Conservation (phyloP, 2,888 invertebrate species). For the Crematogaster levior region DNA sequence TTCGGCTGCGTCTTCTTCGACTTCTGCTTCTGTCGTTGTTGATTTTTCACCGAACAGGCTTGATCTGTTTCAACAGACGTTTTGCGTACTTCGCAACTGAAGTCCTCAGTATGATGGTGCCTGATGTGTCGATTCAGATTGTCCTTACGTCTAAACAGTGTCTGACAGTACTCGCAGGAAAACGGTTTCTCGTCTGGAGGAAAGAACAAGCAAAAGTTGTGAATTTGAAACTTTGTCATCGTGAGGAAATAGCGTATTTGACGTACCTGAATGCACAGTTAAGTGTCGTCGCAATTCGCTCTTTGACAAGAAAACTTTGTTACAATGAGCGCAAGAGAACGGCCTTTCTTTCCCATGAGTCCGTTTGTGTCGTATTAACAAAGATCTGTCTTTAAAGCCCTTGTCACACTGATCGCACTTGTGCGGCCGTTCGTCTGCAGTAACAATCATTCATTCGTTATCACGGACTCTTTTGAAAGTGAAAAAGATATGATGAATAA, state of each 20-base stretch:
- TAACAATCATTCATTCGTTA: not conserved
- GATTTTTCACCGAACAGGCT: conserved; percentile 51
- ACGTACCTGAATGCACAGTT: conserved; percentile 83
- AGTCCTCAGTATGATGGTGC: conserved; percentile 89
- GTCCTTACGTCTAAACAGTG: conserved; percentile 91
- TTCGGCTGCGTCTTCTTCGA: conserved; percentile 67
- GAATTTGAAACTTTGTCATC: not conserved
- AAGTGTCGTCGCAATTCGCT: conserved; percentile 85
- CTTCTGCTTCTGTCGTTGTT: conserved; percentile 69
- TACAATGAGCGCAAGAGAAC: conserved; percentile 84
- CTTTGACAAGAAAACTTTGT: conserved; percentile 83
- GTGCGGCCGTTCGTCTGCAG: conserved; percentile 82
- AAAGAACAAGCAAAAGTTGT: conserved; percentile 32
- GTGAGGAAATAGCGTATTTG: not conserved
- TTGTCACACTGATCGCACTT: conserved; percentile 83
- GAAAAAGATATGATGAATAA: not conserved
- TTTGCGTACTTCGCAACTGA: conserved; percentile 55
- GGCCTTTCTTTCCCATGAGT: conserved; percentile 85
- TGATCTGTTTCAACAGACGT: conserved; percentile 1
- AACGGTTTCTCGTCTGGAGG: conserved; percentile 89
- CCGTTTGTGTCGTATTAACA: conserved; percentile 83
- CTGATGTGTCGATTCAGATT: conserved; percentile 92
- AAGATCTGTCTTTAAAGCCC: conserved; percentile 82
- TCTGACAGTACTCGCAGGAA: conserved; percentile 90
- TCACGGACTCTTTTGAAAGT: not conserved